phyloP scores from a whole-genome alignment of 2,888 invertebrate genomes.

The Alviniconcha strummeri region DNA sequence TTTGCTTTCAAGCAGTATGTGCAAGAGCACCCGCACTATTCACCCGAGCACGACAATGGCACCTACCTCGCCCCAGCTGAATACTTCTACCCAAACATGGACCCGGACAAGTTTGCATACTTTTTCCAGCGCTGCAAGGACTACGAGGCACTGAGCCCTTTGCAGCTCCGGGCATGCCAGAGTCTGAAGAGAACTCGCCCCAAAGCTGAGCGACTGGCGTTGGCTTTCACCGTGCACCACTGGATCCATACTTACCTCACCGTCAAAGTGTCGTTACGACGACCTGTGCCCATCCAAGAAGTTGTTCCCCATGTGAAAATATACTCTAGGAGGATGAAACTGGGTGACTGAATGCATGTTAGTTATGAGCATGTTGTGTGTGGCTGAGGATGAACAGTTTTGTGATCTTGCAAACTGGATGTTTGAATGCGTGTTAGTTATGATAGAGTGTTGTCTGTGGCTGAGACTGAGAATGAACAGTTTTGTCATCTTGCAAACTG shows the following conservation, averaged over 20 bases:
- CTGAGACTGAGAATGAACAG: no score
- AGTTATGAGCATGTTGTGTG: no score
- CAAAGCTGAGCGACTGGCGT: conserved; percentile 44
- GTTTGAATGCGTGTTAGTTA: no score
- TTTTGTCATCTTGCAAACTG: no score
- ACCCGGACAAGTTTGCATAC: conserved; percentile 59
- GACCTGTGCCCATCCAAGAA: conserved; percentile 28
- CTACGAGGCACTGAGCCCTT: conserved; percentile 47
- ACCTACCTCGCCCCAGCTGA: conserved; percentile 63
- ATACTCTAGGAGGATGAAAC: conserved; percentile 13
- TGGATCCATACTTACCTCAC: conserved; percentile 66
- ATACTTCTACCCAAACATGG: conserved; percentile 65
- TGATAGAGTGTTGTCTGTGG: no score
- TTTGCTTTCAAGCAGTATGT: conserved; percentile 51
- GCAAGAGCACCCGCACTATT: conserved; percentile 25
- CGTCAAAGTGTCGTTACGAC: conserved; percentile 8
- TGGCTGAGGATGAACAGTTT: no score
- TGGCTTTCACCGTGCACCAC: conserved; percentile 63
- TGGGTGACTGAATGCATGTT: not conserved
- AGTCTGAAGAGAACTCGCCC: conserved; percentile 53
- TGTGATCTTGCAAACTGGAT: no score
- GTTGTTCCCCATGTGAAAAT: conserved; percentile 50
- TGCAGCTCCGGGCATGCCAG: conserved; percentile 58
- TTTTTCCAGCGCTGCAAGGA: conserved; percentile 56
- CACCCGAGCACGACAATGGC: conserved; percentile 44